Evolutionary conservation across 2,797 vertebrate species (phyloP), one percentile per base, ranked within the genome.

Genomic region (Babyrousa celebensis): DNA sequence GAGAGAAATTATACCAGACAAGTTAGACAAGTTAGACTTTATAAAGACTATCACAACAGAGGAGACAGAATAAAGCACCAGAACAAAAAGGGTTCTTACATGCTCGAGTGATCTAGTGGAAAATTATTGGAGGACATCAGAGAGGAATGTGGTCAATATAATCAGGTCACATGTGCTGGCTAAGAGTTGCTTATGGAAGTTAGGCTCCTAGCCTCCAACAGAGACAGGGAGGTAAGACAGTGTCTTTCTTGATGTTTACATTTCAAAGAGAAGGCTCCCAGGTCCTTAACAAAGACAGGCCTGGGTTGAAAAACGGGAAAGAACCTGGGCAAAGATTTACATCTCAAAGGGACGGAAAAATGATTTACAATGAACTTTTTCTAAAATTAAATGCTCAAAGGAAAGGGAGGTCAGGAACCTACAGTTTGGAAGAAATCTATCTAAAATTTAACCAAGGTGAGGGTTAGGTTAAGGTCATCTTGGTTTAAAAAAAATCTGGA

Each of bases 381-480:
- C 54, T 80, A 29, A 84, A 93, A 21, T 56, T 56, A 74, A 95
- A 58, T 70, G 15, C 7, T 65, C 0, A 71, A 62, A 56, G 27
- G n/a, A 74, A 88, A 67, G 11, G 12, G 48, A 92, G 15, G 20
- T 82, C 82, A 63, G 36, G 23, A 4, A 11, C 15, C 15, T 18
- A 40, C 4, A 40, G 9, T 67, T 5, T 87, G 23, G 18, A 79
- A 95, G 36, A 25, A 60, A 74, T 1, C 23, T 56, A 2, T 8
- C n/a, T 90, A 78, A 90, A 93, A 87, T 40, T 40, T 56, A 58
- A 58, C 43, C 23, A 93, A 68, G 16, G 15, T 74, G 7, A 79
- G 20, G 62, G 11, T 1, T 63, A 23, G 10, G 36, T 85, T 91
- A 70, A 85, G 3, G 25, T 60, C 8, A 27, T 43, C 23, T 79